Conservation (phyloP, 2,888 invertebrate genomes). For the Pyrrhia umbra region DNA sequence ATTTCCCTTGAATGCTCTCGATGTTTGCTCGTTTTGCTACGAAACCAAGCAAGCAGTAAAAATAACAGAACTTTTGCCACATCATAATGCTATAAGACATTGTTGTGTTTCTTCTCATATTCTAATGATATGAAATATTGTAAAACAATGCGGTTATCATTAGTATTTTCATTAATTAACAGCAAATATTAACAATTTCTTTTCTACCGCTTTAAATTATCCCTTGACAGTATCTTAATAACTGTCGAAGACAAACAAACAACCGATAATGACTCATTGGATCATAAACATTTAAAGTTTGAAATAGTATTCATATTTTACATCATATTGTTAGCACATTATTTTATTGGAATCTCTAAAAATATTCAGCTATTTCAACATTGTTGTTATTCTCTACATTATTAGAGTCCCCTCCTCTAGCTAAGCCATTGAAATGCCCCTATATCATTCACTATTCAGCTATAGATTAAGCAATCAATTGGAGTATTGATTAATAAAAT, state of each 20-base stretch:
- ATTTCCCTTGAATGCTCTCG: neutral
- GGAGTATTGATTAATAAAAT: neutral
- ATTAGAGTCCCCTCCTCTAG: neutral
- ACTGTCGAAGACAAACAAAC: conserved; percentile 38
- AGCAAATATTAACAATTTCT: conserved; percentile 48
- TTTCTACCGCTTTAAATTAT: conserved; percentile 41
- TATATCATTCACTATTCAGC: too few species aligned
- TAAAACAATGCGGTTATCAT: conserved; percentile 12
- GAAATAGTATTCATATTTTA: conserved; percentile 25
- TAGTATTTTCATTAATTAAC: conserved; percentile 48
- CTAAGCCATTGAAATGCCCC: neutral
- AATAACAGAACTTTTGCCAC: neutral
- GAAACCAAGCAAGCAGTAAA: neutral
- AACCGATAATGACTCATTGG: conserved; percentile 44
- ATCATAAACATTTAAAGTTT: conserved; percentile 51
- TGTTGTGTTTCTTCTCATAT: too few species aligned
- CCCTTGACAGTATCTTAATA: conserved; percentile 42
- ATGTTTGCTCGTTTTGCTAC: neutral
- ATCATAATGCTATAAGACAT: too few species aligned
- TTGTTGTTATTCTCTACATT: neutral
- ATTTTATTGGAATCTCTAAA: neutral
- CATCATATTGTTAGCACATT: conserved; percentile 4
- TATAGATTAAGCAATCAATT: neutral
- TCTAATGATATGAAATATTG: conserved; percentile 1
- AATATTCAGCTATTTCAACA: neutral